Evolutionary conservation across 2,797 vertebrate species (phyloP).

Genomic region (Enteromius paludinosus): DNA sequence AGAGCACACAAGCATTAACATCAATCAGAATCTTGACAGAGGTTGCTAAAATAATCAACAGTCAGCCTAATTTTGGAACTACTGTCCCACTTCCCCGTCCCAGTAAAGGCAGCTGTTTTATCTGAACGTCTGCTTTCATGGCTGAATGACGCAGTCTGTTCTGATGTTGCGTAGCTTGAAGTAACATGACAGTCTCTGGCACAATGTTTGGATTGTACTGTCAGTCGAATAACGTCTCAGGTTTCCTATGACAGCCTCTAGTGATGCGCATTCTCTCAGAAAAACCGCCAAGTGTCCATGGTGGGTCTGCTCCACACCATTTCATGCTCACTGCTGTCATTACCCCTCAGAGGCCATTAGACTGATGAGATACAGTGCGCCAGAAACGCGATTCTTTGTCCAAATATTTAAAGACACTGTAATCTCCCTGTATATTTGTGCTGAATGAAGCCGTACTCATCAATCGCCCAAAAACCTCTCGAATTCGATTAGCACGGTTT

Average conservation of each 20-base stretch:
- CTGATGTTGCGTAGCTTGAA: constrained; percentile 21
- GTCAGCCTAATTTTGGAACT: constrained; percentile 67
- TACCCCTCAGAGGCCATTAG: constrained; percentile 29
- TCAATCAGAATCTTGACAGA: constrained; percentile 68
- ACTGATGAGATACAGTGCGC: constrained; percentile 14
- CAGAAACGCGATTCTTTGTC: not conserved
- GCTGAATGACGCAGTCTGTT: constrained; percentile 27
- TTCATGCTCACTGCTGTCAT: constrained; percentile 28
- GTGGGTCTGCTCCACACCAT: constrained; percentile 30
- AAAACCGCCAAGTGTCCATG: constrained; percentile 32
- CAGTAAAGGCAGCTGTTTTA: constrained; percentile 41
- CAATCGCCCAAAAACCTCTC: not conserved
- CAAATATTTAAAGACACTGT: constrained; percentile 32
- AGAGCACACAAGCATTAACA: constrained; percentile 59
- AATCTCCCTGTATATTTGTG: constrained; percentile 34
- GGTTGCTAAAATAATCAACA: constrained; percentile 66
- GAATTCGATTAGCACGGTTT: constrained; percentile 16
- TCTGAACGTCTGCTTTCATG: constrained; percentile 37
- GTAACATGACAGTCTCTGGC: constrained; percentile 27
- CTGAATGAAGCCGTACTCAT: not conserved
- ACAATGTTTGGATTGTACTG: constrained; percentile 43
- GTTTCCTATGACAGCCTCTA: constrained; percentile 36
- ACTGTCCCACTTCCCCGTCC: constrained; percentile 75
- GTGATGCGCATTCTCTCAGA: constrained; percentile 36
- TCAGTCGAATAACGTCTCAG: constrained; percentile 35